A percentile compares a stretch with the other conserved stretches of the same genome.
Conservation (phyloP, 2,113 vertebrate genomes). For the Oceanites oceanicus region DNA sequence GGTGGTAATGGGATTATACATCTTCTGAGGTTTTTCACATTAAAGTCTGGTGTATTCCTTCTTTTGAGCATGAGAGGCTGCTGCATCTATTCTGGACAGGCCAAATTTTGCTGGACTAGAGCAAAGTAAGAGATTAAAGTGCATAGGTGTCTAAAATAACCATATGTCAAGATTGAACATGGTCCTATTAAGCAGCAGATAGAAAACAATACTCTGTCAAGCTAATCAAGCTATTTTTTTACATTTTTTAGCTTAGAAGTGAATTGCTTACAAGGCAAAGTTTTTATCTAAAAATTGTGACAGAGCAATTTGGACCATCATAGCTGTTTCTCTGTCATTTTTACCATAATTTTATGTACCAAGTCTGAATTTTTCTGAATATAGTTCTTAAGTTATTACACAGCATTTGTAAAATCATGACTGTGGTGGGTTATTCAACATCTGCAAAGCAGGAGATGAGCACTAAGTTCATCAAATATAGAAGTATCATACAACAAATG, state of each 20-base stretch:
- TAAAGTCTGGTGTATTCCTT: neutral
- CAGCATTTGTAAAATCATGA: neutral
- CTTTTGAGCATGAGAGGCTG: neutral
- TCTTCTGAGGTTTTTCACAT: neutral
- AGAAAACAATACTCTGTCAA: neutral
- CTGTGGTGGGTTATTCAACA: neutral
- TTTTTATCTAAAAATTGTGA: neutral
- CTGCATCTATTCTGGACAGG: neutral
- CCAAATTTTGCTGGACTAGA: neutral
- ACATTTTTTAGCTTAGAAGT: neutral
- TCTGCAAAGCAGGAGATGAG: neutral
- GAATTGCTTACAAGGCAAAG: neutral
- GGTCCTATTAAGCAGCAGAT: neutral
- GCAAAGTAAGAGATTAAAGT: neutral
- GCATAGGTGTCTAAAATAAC: rapidly evolving
- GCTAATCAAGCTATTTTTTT: neutral
- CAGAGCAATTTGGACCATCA: neutral
- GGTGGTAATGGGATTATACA: neutral
- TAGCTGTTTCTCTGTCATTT: neutral
- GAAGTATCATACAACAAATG: neutral
- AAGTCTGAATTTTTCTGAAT: neutral
- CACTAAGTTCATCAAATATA: neutral
- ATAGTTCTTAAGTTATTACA: neutral
- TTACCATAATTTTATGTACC: neutral
- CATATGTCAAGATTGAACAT: neutral